Evolutionary conservation across 2,113 vertebrate species (phyloP).

Genomic region (Theropithecus gelada): DNA sequence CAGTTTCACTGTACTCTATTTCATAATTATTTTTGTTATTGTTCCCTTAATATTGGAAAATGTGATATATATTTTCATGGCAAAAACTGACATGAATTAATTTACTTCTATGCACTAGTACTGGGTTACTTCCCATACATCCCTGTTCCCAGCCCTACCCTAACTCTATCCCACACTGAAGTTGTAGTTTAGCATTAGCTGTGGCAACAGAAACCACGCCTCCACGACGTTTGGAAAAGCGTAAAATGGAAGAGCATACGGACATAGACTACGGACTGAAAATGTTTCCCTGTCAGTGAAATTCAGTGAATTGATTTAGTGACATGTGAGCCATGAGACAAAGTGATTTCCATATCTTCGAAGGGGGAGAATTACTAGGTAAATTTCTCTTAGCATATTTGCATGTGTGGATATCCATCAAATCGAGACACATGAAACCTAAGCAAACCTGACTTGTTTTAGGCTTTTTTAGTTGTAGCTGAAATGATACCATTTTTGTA

Average conservation of each 20-base stretch:
- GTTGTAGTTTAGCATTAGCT: background rate
- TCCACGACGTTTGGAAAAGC: background rate
- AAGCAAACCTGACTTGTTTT: background rate
- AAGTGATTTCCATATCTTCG: background rate
- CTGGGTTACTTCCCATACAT: background rate
- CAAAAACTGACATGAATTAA: background rate
- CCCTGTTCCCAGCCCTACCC: background rate
- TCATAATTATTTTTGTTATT: background rate
- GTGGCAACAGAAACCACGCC: background rate
- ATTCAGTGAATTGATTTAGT: background rate
- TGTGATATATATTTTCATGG: background rate
- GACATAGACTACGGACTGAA: rapidly evolving
- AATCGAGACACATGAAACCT: background rate
- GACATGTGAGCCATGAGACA: background rate
- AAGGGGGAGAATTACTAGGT: background rate
- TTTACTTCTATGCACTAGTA: background rate
- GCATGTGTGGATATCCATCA: rapidly evolving
- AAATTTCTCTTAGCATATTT: background rate
- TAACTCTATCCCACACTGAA: background rate
- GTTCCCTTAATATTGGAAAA: background rate
- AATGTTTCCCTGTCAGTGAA: background rate
- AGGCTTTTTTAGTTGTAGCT: background rate
- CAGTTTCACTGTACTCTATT: background rate
- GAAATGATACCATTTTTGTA: background rate
- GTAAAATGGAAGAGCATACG: background rate